Evolutionary conservation across 2,888 invertebrate genomes (phyloP), one percentile per base, ranked within the genome.

Genomic region (Melieria picta): DNA sequence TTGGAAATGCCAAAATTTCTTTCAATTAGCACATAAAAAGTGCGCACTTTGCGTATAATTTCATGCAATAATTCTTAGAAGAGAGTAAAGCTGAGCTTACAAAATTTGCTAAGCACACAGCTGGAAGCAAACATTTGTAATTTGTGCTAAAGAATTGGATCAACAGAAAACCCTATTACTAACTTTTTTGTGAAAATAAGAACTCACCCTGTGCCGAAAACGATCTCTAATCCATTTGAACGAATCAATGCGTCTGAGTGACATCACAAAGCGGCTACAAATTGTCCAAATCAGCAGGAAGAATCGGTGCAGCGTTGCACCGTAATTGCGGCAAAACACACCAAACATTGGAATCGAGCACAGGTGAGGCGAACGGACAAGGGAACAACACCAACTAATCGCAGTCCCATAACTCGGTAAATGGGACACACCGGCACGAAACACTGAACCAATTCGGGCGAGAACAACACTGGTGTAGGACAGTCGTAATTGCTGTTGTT

Each of bases 171-270:
- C 13, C 5, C 13, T 56, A 3, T 4, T 42, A 75, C 78, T 77
- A 61, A 78, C 78, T 75, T 74, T 64, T 60, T 75, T 74, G 0
- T 77, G 70, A 67, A 83, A 78, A 67, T 30, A 30, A 3, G 3
- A 16, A 75, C 78, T 77, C 61, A 78, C 78, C 75, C 75, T 64
- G 60, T 75, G 73, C 0, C 77, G 70, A 67, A 83, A 78, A 67
- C 80, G 81, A 77, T 81, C 79, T 69, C 80, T 81, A 78, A 85
- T 84, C 85, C 85, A 85, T 73, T 84, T 84, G 73, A 85, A 79
- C 72, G 85, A 81, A 75, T 80, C 81, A 52, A 80, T 79, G 67
- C 81, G 81, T 61, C 79, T 79, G 42, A 85, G 78, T 74, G 83
- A 82, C 85, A 85, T 85, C 71, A 74, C 78, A 72, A 78, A 75